phyloP scores from a whole-genome alignment of 2,113 vertebrate genomes.

The Chroicocephalus ridibundus region DNA sequence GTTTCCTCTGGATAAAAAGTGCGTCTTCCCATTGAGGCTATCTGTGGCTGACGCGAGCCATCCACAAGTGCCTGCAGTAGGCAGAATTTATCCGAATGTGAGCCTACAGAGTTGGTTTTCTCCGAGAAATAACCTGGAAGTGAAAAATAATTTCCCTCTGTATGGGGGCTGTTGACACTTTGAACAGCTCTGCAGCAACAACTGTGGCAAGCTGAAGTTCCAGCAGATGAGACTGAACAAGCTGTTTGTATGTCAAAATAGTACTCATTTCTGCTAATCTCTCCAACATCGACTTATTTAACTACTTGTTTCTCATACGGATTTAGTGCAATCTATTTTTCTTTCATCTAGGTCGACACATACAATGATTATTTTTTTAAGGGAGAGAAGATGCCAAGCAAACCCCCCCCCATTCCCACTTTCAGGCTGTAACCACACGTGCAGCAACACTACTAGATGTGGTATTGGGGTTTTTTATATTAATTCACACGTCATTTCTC shows the following conservation, averaged over 20 bases:
- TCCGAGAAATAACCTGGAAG: neutral
- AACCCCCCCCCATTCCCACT: neutral
- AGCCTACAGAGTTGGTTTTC: fast-evolving
- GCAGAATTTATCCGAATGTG: neutral
- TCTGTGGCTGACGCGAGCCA: fast-evolving
- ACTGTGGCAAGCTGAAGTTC: neutral
- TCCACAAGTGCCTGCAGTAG: neutral
- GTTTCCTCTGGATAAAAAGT: fast-evolving
- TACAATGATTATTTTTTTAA: neutral
- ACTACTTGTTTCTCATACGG: neutral
- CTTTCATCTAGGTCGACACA: neutral
- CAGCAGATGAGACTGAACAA: neutral
- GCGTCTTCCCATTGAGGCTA: fast-evolving
- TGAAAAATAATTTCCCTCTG: neutral
- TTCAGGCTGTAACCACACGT: too few species aligned
- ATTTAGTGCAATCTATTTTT: neutral
- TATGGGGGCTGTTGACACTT: neutral
- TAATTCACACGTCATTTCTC: neutral
- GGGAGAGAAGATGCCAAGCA: neutral
- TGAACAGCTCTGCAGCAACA: neutral
- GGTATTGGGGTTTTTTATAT: neutral
- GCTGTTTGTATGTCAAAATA: neutral
- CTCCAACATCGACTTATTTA: neutral
- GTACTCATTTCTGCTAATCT: neutral
- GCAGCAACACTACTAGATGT: neutral